Conservation (phyloP, 2,797 vertebrate genomes). For the Catostomus latipinnis region DNA sequence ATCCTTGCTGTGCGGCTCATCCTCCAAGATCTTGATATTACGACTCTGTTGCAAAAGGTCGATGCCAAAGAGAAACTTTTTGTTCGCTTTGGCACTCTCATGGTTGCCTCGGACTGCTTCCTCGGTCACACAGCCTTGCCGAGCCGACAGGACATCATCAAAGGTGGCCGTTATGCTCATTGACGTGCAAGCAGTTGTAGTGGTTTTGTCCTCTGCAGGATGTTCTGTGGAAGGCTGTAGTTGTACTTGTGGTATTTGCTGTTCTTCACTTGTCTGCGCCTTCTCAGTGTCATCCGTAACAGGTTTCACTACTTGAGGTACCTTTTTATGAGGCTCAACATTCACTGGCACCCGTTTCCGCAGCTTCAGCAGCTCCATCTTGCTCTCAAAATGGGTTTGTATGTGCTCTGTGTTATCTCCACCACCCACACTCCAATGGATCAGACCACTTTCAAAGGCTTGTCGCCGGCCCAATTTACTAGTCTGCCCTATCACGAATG, state of each 20-base stretch:
- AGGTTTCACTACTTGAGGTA: constrained; percentile 35
- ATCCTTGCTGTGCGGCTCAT: constrained; percentile 97
- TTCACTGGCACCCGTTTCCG: constrained; percentile 75
- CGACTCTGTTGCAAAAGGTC: constrained; percentile 83
- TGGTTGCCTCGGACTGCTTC: constrained; percentile 81
- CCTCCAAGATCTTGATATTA: constrained; percentile 92
- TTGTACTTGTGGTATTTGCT: neutral
- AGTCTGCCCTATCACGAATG: constrained; percentile 87
- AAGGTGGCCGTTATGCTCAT: constrained; percentile 85
- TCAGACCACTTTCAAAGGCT: constrained; percentile 93
- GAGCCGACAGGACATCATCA: constrained; percentile 88
- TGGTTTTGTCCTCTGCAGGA: constrained; percentile 48
- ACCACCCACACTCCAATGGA: constrained; percentile 97
- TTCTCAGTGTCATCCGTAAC: constrained; percentile 58
- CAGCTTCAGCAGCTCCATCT: constrained; percentile 78
- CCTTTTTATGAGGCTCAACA: constrained; percentile 68
- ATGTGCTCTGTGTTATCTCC: constrained; percentile 98
- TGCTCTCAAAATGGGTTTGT: constrained; percentile 97
- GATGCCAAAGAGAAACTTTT: constrained; percentile 87
- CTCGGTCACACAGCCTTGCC: constrained; percentile 86
- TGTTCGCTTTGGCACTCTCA: constrained; percentile 82
- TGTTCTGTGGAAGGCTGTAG: constrained; percentile 60
- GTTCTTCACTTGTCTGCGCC: constrained; percentile 53
- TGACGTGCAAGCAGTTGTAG: constrained; percentile 29
- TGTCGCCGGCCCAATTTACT: constrained; percentile 89